Conservation (phyloP, 2,797 vertebrate genomes). For the Garrulus glandarius region DNA sequence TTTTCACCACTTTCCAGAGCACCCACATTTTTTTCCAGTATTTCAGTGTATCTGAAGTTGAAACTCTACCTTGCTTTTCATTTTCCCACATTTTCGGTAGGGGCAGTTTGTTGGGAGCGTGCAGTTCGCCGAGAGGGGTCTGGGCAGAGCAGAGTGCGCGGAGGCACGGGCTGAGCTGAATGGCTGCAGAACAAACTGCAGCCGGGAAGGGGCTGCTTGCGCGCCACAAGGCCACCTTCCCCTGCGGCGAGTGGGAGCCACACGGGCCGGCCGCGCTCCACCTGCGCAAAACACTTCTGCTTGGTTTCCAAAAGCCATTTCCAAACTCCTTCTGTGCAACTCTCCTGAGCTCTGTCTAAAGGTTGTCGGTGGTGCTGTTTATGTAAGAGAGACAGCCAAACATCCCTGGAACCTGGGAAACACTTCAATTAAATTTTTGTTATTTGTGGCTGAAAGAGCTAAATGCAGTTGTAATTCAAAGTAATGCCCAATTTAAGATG, state of each 20-base stretch:
- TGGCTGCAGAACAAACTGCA: too few relatives aligned
- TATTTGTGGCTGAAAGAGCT: neutral
- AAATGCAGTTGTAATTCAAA: neutral
- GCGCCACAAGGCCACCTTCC: too few relatives aligned
- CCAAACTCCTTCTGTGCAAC: too few relatives aligned
- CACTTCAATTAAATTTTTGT: neutral
- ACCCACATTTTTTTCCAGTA: neutral
- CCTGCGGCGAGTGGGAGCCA: accelerated
- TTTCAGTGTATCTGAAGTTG: neutral
- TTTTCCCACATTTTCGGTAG: neutral
- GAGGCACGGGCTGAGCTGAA: neutral
- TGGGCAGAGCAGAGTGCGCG: accelerated
- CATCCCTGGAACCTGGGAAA: neutral
- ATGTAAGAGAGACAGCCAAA: neutral
- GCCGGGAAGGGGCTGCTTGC: too few relatives aligned
- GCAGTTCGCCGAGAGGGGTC: neutral
- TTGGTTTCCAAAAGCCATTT: neutral
- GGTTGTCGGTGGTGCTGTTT: accelerated
- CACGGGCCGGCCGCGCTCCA: accelerated
- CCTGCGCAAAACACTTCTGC: accelerated
- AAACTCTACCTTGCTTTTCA: neutral
- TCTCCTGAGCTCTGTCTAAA: neutral
- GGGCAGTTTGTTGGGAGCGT: accelerated
- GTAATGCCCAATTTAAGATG: neutral
- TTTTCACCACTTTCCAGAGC: neutral